These are phyloP conservation scores for Cherax quadricarinatus DNA, from an alignment of 1,140 invertebrate species.

Conservation along the genomic window DNA sequence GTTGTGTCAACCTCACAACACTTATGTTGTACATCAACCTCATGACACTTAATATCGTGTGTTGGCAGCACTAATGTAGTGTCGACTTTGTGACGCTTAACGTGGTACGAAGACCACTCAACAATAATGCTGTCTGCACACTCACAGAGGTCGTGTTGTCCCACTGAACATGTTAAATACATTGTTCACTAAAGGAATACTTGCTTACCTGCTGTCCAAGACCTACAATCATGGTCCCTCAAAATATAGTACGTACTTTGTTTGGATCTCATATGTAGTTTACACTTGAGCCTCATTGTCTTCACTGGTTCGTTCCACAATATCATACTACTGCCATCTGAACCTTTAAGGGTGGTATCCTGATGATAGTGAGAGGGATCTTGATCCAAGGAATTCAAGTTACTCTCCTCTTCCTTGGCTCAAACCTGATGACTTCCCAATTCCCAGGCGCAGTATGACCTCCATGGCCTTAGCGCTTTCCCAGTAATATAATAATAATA, in stretches of 20 bases:
- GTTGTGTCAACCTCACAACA: too few relatives aligned
- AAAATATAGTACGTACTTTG: neutral
- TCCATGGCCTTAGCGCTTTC: too few relatives aligned
- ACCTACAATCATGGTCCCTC: neutral
- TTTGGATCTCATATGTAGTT: neutral
- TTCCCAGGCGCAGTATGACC: too few relatives aligned
- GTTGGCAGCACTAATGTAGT: too few relatives aligned
- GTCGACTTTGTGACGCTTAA: too few relatives aligned
- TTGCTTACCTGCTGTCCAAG: neutral
- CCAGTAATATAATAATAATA: neutral
- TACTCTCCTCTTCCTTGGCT: too few relatives aligned
- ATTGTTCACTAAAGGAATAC: neutral
- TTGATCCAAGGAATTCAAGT: too few relatives aligned
- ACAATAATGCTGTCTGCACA: neutral
- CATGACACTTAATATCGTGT: neutral
- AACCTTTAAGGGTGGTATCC: neutral
- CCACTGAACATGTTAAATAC: neutral
- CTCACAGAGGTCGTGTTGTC: neutral
- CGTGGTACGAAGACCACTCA: too few relatives aligned
- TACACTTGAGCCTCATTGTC: slow-evolving; percentile 1
- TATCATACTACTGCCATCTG: slow-evolving; percentile 43
- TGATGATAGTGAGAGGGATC: too few relatives aligned
- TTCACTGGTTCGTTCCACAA: slow-evolving; percentile 9
- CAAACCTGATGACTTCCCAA: too few relatives aligned
- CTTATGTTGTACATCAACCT: neutral